These are phyloP conservation scores for Uropsilus gracilis DNA, from an alignment of 2,113 vertebrate genomes.

Conservation along the genomic window DNA sequence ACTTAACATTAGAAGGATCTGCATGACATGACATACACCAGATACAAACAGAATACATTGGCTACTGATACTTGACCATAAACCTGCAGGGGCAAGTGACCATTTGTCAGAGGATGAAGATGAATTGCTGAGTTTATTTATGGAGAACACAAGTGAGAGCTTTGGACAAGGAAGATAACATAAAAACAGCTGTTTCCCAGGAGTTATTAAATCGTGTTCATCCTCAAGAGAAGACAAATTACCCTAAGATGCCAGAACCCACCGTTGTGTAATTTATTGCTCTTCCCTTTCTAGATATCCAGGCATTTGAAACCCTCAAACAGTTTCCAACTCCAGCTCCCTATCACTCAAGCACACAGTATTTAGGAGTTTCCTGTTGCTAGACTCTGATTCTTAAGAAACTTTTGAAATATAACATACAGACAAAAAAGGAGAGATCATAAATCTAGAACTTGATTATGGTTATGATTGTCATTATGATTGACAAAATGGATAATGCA, in stretches of 20 bases:
- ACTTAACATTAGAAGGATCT: neutral
- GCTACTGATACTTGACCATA: conserved; percentile 31
- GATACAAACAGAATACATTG: neutral
- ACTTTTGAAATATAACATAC: neutral
- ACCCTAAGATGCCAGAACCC: neutral
- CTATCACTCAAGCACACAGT: fast-evolving
- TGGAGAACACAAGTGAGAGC: neutral
- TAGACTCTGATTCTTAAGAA: neutral
- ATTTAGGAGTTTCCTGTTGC: neutral
- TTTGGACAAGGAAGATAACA: conserved; percentile 17
- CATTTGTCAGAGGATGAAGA: conserved; percentile 53
- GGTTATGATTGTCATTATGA: too few species aligned
- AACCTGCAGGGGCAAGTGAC: neutral
- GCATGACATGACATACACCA: conserved; percentile 1
- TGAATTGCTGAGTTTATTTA: conserved; percentile 60
- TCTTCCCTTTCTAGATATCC: neutral
- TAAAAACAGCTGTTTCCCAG: conserved; percentile 28
- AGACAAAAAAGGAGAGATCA: neutral
- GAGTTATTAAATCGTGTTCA: neutral
- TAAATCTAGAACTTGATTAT: neutral
- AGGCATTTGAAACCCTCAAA: neutral
- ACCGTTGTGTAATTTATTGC: fast-evolving
- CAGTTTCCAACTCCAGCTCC: neutral
- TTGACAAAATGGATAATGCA: too few species aligned
- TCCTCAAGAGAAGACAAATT: neutral